Conservation (phyloP, 2,113 vertebrate genomes). For the Pedetes capensis region DNA sequence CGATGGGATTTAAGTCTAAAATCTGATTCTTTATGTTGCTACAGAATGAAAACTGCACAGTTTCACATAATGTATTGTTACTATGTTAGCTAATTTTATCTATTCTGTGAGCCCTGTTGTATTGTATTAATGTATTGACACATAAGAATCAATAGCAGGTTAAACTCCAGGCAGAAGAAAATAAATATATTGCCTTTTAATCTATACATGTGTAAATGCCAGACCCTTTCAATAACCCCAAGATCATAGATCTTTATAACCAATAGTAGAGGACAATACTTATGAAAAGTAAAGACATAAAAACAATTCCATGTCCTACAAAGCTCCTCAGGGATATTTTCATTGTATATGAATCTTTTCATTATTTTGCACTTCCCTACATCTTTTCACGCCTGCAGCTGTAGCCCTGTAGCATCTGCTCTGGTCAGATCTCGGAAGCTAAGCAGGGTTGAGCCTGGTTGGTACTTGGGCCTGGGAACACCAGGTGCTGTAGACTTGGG, state of each 20-base stretch:
- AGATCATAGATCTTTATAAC: background rate
- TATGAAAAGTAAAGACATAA: background rate
- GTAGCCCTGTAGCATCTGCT: too few species aligned
- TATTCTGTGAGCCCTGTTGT: background rate
- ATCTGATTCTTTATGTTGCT: background rate
- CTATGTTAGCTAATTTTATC: background rate
- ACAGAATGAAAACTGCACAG: background rate
- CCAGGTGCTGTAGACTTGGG: too few species aligned
- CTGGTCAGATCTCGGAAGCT: too few species aligned
- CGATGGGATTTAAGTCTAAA: background rate
- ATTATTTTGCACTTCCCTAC: background rate
- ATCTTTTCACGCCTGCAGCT: too few species aligned
- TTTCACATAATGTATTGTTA: background rate
- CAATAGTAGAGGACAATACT: background rate
- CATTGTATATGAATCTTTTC: background rate
- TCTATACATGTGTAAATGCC: background rate
- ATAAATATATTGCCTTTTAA: background rate
- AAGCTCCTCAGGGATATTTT: background rate
- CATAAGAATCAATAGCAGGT: background rate
- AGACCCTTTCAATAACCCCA: background rate
- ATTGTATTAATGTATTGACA: background rate
- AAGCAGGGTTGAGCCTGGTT: too few species aligned
- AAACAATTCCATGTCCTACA: background rate
- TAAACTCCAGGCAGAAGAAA: background rate
- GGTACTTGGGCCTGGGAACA: too few species aligned